Percentiles rank a stretch among this genome's conserved stretches.
Conservation (phyloP, 2,113 vertebrate species). For the Abramis brama region DNA sequence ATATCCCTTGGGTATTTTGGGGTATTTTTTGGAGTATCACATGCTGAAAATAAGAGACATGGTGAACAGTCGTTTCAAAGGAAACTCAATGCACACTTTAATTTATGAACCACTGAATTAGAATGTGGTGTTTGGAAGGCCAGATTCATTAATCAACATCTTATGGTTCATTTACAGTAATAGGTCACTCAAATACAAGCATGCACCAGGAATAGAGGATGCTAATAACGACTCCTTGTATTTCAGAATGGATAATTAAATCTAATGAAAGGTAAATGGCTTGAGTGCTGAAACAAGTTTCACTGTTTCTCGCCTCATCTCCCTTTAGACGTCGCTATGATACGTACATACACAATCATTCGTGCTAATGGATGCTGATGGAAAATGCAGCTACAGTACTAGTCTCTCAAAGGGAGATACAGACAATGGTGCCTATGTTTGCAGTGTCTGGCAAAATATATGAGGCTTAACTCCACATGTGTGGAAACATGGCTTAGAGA, state of each 20-base stretch:
- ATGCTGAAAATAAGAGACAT: background rate
- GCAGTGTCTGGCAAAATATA: slow-evolving; percentile 22
- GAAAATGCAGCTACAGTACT: background rate
- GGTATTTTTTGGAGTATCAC: too few relatives aligned
- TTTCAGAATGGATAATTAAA: slow-evolving; percentile 9
- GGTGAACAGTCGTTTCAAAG: background rate
- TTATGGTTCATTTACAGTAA: slow-evolving; percentile 18
- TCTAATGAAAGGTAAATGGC: slow-evolving; percentile 10
- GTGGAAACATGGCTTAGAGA: slow-evolving; percentile 12
- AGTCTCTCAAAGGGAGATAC: background rate
- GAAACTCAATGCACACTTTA: background rate
- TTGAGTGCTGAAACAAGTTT: background rate
- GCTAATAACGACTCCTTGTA: background rate
- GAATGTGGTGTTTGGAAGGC: background rate
- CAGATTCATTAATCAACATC: background rate
- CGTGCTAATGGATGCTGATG: background rate
- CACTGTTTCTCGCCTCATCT: background rate
- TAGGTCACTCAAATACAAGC: background rate
- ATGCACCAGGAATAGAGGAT: background rate
- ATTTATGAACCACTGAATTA: background rate
- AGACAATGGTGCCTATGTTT: slow-evolving; percentile 49
- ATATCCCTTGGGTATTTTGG: too few relatives aligned
- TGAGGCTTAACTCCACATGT: slow-evolving; percentile 7
- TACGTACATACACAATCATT: background rate
- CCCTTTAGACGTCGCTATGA: slow-evolving; percentile 3